Evolutionary conservation across 2,113 vertebrate species (phyloP).

Genomic region (Polypterus bichir): DNA sequence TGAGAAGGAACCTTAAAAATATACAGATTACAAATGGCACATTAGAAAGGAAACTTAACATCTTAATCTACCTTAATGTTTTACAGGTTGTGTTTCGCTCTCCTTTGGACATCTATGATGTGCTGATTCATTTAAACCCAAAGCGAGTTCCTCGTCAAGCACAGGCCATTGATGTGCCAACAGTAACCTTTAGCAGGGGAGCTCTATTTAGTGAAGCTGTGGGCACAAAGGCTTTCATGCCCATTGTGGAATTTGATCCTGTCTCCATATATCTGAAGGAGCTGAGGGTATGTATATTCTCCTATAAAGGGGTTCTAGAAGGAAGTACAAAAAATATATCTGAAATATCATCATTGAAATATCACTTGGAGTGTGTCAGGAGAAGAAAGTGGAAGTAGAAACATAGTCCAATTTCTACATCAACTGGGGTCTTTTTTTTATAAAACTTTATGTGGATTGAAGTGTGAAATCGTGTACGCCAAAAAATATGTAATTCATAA

Average conservation of each 20-base stretch:
- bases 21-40: too few relatives aligned
- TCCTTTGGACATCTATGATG: conserved; percentile 76
- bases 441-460: too few relatives aligned
- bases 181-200: conserved; percentile 53
- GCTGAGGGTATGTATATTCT: conserved; percentile 57
- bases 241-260: conserved; percentile 79
- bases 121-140: conserved; percentile 70
- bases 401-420: too few relatives aligned
- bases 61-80: neutral
- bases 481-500: too few relatives aligned
- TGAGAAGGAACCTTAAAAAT: too few relatives aligned
- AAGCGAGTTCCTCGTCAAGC: conserved; percentile 70
- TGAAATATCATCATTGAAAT: too few relatives aligned
- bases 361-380: too few relatives aligned
- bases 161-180: conserved; percentile 61
- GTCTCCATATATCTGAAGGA: conserved; percentile 69
- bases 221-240: conserved; percentile 43
- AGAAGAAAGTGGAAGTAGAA: too few relatives aligned
- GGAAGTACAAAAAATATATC: too few relatives aligned
- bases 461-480: too few relatives aligned
- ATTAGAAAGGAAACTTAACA: too few relatives aligned
- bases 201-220: conserved; percentile 17
- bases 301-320: neutral
- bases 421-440: too few relatives aligned
- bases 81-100: conserved; percentile 74